Base-by-base conservation (phyloP, 2,113 vertebrate genomes). In the Orientallactaga bullata region DNA sequence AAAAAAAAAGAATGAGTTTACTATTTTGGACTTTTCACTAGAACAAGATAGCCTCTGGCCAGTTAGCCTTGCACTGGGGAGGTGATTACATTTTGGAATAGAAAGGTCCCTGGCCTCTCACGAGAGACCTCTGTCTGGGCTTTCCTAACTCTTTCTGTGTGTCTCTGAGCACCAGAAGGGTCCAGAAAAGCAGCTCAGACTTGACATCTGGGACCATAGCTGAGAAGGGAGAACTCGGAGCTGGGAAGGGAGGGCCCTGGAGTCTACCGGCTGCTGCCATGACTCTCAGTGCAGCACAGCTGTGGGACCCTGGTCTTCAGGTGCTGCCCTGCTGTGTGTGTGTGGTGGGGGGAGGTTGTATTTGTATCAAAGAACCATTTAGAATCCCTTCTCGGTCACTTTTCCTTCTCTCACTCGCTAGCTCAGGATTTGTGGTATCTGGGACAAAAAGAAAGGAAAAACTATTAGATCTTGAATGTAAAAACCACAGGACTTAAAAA, bases 381-480 rank as follows among this genome's bases (percentile, higher is more conserved):
- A 86, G 63, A 96, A 94, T n/a, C 51, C 39, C 88, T 96, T 94
- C 47, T 74, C 85, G 18, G 72, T 86, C 4, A 3, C 68, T 93
- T 85, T 91, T 84, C 17, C 88, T 94, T 90, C 96, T 82, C 95
- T 94, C 79, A 90, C 47, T 68, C 65, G 94, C 88, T 93, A 91
- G 89, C 72, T 95, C 91, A 95, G 95, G 96, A 97, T 95, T 95
- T 97, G 95, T 93, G 89, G 96, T 95, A 96, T 96, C 81, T 94
- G 88, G 73, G 35, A 55, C 55, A 71, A 35, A 82, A 80, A 88
- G 85, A 95, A 96, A 95, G 95, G 92, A 97, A 97, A 97, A 97
- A 94, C 97, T 96, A 96, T 97, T 96, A 97, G 95, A 94, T 95
- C 93, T 95, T 96, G 77, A 97, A 96, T 96, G 88, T 94, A 94